A percentile compares a stretch with the other conserved stretches of the same genome.
Conservation (phyloP, 2,888 invertebrate genomes). For the Metacarcinus magister region DNA sequence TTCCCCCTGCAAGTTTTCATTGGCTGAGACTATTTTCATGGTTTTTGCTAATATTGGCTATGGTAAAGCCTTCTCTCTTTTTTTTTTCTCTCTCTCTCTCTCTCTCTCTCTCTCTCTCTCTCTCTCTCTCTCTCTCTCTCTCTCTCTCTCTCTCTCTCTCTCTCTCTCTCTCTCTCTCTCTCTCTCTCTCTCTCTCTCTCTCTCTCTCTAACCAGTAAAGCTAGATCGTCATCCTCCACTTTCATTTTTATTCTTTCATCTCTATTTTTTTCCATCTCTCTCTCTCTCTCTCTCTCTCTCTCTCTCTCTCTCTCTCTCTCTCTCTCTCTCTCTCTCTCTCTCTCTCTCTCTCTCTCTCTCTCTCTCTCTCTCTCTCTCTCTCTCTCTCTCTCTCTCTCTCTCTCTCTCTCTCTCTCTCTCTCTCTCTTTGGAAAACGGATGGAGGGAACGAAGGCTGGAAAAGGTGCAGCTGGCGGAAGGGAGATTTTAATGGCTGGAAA, state of each 20-base stretch:
- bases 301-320: neutral
- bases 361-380: neutral
- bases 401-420: neutral
- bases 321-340: neutral
- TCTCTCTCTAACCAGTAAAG: too few relatives aligned
- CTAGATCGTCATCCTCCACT: too few relatives aligned
- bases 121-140: neutral
- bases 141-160: neutral
- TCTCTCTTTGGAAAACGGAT: neutral
- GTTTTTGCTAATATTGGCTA: too few relatives aligned
- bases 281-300: neutral
- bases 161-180: neutral
- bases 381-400: neutral
- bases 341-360: neutral
- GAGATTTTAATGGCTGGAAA: slow-evolving; percentile 50
- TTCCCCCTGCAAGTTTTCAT: neutral
- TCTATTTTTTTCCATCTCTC: neutral
- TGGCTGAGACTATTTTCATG: too few relatives aligned
- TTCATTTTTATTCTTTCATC: too few relatives aligned
- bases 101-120: neutral
- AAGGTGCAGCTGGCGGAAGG: neutral
- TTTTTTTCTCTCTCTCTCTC: neutral
- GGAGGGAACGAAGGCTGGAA: neutral
- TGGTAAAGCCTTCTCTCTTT: too few relatives aligned
- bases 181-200: neutral